These are phyloP conservation scores for Clistopyga incitator DNA, from an alignment of 2,888 invertebrate species.

Conservation along the genomic window DNA sequence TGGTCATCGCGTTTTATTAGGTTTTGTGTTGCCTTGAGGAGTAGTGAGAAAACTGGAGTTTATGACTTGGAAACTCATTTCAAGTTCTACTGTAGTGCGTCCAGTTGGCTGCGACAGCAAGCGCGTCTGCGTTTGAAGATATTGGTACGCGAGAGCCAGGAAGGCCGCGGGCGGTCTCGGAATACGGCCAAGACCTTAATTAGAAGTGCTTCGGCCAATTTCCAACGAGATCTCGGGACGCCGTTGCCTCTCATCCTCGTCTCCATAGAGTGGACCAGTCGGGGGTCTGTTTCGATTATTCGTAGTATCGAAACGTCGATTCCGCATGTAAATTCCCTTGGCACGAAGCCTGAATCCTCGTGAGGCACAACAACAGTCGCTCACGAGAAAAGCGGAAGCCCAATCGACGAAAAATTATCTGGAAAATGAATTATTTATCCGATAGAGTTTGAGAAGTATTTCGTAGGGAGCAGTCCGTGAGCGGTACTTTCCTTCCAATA, in stretches of 20 bases:
- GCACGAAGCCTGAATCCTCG: constrained; percentile 49
- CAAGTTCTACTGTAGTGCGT: constrained; percentile 8
- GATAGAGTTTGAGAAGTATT: constrained; percentile 30
- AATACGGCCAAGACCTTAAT: constrained; percentile 64
- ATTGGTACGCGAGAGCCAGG: constrained; percentile 21
- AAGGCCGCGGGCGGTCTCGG: constrained; percentile 39
- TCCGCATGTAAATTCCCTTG: constrained; percentile 57
- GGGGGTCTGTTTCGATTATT: constrained; percentile 55
- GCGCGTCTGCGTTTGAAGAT: constrained; percentile 28
- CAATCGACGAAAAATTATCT: constrained; percentile 51
- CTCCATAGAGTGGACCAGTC: not conserved
- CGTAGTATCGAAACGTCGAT: constrained; percentile 59
- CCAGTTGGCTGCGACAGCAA: constrained; percentile 13
- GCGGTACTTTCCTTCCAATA: constrained; percentile 70
- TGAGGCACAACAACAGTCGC: not conserved
- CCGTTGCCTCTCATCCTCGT: not conserved
- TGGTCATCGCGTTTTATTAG: not conserved
- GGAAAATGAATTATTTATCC: constrained; percentile 62
- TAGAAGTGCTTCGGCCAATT: constrained; percentile 61
- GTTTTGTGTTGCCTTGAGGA: not conserved
- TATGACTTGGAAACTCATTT: constrained; percentile 16
- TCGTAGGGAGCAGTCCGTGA: constrained; percentile 57
- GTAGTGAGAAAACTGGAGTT: constrained; percentile 2
- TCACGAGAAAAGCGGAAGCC: constrained; percentile 15
- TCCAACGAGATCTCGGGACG: constrained; percentile 43